These are phyloP conservation scores for Diachasma alloeum DNA, from an alignment of 1,140 invertebrate species.

Conservation along the genomic window DNA sequence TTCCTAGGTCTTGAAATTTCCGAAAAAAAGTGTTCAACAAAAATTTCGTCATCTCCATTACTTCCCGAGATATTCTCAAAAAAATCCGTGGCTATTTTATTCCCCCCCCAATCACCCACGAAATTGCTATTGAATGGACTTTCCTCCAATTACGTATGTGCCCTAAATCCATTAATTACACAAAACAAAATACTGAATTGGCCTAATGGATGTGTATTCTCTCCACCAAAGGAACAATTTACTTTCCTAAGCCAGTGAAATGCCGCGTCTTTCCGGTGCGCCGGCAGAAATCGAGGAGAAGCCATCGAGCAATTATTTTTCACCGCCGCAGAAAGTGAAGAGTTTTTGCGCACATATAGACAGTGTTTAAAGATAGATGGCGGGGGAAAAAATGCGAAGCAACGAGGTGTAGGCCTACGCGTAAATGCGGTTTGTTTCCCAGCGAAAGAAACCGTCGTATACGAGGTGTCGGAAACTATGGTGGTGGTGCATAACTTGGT, in stretches of 20 bases:
- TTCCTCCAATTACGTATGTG: neutral
- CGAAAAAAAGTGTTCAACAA: too few relatives aligned
- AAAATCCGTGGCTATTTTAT: too few relatives aligned
- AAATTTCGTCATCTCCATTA: too few relatives aligned
- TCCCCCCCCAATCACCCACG: neutral
- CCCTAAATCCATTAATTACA: neutral
- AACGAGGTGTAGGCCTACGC: neutral
- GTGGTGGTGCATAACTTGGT: neutral
- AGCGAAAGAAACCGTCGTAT: neutral
- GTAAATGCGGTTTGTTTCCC: neutral
- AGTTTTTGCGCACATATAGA: neutral
- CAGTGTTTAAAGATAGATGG: constrained; percentile 13
- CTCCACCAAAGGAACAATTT: constrained; percentile 26
- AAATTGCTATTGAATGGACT: neutral
- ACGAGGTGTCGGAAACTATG: neutral
- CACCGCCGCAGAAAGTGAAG: constrained; percentile 26
- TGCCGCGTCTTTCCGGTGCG: constrained; percentile 21
- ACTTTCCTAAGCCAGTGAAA: constrained; percentile 31
- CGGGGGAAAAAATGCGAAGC: neutral
- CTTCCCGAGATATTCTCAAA: too few relatives aligned
- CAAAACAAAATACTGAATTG: neutral
- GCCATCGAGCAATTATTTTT: constrained; percentile 36
- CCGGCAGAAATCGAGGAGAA: constrained; percentile 14
- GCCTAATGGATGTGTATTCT: constrained; percentile 24
- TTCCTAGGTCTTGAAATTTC: too few relatives aligned